Evolutionary conservation across 2,113 vertebrate genomes (phyloP).

Genomic region (Gopherus evgoodei): DNA sequence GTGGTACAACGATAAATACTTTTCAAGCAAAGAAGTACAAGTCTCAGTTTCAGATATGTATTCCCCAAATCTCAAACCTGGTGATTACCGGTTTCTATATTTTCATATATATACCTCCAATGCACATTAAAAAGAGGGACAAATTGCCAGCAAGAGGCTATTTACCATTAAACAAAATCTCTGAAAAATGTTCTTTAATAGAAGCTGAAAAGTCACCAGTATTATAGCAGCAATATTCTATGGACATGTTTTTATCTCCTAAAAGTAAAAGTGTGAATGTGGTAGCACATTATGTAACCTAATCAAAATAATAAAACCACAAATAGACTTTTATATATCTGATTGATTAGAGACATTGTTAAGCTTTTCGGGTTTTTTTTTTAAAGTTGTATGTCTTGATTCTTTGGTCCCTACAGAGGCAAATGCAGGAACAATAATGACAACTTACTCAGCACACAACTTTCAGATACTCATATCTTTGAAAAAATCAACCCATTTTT

Average conservation of each 20-base stretch:
- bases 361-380: background rate
- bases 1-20: background rate
- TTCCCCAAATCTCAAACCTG: background rate
- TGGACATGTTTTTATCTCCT: background rate
- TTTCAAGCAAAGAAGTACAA: background rate
- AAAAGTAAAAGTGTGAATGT: slow-evolving; percentile 14
- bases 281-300: background rate
- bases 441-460: background rate
- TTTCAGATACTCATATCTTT: background rate
- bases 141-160: background rate
- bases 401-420: background rate
- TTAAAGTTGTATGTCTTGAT: background rate
- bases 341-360: background rate
- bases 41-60: background rate
- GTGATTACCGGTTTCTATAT: background rate
- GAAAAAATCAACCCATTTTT: background rate
- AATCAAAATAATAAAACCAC: slow-evolving; percentile 10
- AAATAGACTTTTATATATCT: background rate
- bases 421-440: slow-evolving; percentile 7
- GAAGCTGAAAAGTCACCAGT: slow-evolving; percentile 5
- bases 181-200: background rate
- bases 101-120: background rate
- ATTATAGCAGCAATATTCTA: background rate
- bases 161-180: background rate
- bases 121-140: background rate